These are phyloP conservation scores for Acronicta leporina DNA, from an alignment of 2,888 invertebrate genomes.

Conservation along the genomic window DNA sequence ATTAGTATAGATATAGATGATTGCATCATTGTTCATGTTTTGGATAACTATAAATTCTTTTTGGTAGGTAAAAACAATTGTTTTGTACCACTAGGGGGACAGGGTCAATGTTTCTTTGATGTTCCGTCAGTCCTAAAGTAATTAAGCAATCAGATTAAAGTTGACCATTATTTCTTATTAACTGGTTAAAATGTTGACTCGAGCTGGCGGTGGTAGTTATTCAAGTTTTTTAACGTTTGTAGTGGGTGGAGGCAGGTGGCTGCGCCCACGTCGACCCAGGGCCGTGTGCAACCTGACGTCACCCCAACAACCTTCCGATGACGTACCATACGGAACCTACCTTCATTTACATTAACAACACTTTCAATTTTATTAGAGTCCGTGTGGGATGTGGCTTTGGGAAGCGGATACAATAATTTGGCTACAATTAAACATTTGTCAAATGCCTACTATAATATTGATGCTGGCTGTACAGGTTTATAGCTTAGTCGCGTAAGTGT, in stretches of 20 bases:
- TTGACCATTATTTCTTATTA: conserved; percentile 21
- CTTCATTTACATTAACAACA: conserved; percentile 61
- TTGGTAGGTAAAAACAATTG: no score
- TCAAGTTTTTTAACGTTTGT: conserved; percentile 66
- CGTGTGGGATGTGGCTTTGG: conserved; percentile 34
- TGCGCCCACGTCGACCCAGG: conserved; percentile 78
- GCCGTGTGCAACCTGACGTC: conserved; percentile 87
- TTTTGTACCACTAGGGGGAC: no score
- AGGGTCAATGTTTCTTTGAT: no score
- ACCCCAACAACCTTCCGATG: conserved; percentile 77
- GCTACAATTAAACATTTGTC: not conserved
- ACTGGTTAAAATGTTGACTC: conserved; percentile 32
- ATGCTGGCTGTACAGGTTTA: not conserved
- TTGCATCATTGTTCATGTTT: no score
- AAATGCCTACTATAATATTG: not conserved
- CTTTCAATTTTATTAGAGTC: conserved; percentile 46
- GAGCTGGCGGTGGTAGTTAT: conserved; percentile 42
- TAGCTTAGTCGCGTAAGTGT: not conserved
- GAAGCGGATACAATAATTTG: conserved; percentile 12
- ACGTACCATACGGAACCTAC: conserved; percentile 68
- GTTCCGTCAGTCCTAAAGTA: no score
- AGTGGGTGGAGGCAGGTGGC: conserved; percentile 81
- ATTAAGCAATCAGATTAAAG: conserved; percentile 2
- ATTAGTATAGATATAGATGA: no score
- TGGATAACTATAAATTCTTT: no score